phyloP scores from a whole-genome alignment of 1,140 invertebrate species.

The Chionoecetes opilio region DNA sequence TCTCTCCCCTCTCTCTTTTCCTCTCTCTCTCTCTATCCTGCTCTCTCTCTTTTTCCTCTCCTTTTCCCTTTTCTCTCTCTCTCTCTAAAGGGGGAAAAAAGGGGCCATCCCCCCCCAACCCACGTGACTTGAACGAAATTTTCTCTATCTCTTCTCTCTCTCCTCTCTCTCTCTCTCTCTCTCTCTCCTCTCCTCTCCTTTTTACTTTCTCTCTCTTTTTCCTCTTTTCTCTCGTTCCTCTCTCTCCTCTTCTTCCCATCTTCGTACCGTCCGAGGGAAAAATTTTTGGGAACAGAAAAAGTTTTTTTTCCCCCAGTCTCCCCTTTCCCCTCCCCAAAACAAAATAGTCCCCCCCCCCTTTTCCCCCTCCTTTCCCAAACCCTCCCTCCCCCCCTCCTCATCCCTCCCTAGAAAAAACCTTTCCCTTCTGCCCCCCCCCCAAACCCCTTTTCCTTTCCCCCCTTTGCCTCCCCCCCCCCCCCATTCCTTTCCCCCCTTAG shows the following conservation, averaged over 20 bases:
- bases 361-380: background rate
- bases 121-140: too few relatives aligned
- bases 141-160: too few relatives aligned
- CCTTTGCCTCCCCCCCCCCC: too few relatives aligned
- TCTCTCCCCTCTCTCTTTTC: too few relatives aligned
- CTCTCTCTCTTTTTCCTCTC: background rate
- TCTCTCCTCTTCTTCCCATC: background rate
- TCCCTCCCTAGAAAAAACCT: too few relatives aligned
- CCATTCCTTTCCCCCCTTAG: too few relatives aligned
- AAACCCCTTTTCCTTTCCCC: too few relatives aligned
- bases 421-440: too few relatives aligned
- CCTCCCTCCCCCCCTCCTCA: background rate
- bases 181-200: background rate
- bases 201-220: background rate
- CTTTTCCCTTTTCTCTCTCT: background rate
- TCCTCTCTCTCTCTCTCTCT: background rate
- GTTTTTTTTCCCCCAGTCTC: background rate
- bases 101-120: too few relatives aligned
- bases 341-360: background rate
- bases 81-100: too few relatives aligned
- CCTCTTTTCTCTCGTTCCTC: background rate
- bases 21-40: background rate
- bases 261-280: background rate
- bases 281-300: background rate
- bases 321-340: too few relatives aligned